A percentile compares a stretch with the other conserved stretches of the same genome.
phyloP scores from a whole-genome alignment of 2,113 vertebrate species.

The Acrocephalus arundinaceus region DNA sequence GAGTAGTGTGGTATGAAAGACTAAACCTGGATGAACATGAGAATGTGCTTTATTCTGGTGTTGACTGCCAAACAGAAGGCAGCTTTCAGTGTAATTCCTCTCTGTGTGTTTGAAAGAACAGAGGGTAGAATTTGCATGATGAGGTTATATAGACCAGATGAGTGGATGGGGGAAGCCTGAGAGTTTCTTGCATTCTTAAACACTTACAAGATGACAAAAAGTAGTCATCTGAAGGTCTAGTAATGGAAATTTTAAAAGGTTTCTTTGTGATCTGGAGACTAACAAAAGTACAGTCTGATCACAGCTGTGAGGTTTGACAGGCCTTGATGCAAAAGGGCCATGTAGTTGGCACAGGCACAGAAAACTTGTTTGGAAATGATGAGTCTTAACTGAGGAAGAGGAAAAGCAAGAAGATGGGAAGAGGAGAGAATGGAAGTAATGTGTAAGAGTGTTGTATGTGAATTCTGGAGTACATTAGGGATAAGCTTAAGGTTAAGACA shows the following conservation, averaged over 20 bases:
- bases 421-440: not conserved
- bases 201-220: not conserved
- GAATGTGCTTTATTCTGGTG: not conserved
- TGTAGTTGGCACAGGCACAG: not conserved
- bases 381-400: not conserved
- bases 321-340: not conserved
- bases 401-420: not conserved
- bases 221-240: not conserved
- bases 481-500: not conserved
- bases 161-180: not conserved
- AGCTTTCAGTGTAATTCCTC: not conserved
- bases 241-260: not conserved
- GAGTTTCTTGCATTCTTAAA: not conserved
- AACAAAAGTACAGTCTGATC: not conserved
- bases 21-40: not conserved
- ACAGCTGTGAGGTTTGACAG: not conserved
- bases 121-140: not conserved
- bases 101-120: not conserved
- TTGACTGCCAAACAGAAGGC: not conserved
- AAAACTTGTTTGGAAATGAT: not conserved
- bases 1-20: not conserved
- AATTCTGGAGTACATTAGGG: not conserved
- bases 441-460: not conserved
- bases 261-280: not conserved
- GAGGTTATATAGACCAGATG: not conserved